A percentile compares a stretch with the other conserved stretches of the same genome.
Evolutionary conservation across 2,113 vertebrate genomes (phyloP).

Genomic region (Pantherophis guttatus): DNA sequence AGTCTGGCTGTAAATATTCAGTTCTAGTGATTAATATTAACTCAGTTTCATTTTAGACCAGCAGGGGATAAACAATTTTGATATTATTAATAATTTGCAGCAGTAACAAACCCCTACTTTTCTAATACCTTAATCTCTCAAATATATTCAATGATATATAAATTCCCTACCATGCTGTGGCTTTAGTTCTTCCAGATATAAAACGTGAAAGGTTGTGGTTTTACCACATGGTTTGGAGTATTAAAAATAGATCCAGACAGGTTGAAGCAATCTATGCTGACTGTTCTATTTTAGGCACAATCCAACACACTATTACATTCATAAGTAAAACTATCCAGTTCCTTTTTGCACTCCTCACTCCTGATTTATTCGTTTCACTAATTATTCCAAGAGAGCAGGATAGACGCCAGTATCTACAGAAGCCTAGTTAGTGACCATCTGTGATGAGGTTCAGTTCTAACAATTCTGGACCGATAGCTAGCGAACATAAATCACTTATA

Average conservation of each 20-base stretch:
- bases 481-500: neutral
- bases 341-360: conserved; percentile 52
- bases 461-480: neutral
- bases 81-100: neutral
- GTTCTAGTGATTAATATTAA: conserved; percentile 10
- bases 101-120: neutral
- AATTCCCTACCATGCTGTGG: conserved; percentile 45
- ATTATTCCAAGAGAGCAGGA: conserved; percentile 24
- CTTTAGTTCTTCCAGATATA: neutral
- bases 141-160: conserved; percentile 13
- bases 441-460: neutral
- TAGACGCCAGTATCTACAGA: neutral
- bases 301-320: conserved; percentile 45
- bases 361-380: conserved; percentile 44
- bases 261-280: conserved; percentile 49
- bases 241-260: conserved; percentile 61
- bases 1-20: neutral
- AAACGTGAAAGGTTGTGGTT: conserved; percentile 45
- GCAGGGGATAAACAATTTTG: neutral
- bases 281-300: conserved; percentile 59
- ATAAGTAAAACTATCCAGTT: conserved; percentile 36
- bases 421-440: neutral
- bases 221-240: conserved; percentile 48
- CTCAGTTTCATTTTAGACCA: neutral
- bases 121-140: neutral